A percentile compares a stretch with the other conserved stretches of the same genome.
These are phyloP conservation scores for Petrophora chlorosata DNA, from an alignment of 2,888 invertebrate genomes.

Conservation along the genomic window DNA sequence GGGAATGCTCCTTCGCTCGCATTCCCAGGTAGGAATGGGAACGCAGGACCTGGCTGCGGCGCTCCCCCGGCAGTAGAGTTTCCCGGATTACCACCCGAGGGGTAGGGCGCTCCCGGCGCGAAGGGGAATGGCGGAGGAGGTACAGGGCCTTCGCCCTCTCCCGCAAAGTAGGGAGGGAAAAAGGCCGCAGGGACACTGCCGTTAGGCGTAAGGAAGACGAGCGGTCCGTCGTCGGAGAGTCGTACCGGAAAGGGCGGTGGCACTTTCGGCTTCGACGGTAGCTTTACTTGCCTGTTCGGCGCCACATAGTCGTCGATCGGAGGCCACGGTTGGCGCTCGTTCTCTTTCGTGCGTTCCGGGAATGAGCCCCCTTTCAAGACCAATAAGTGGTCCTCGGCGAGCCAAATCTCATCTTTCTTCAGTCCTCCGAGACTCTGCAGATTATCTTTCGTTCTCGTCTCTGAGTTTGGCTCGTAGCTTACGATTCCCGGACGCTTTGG, in stretches of 20 bases:
- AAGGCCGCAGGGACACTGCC: slow-evolving; percentile 88
- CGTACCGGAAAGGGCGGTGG: slow-evolving; percentile 97
- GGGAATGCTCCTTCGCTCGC: slow-evolving; percentile 82
- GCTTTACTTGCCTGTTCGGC: slow-evolving; percentile 92
- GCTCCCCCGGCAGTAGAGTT: slow-evolving; percentile 87
- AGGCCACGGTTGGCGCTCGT: slow-evolving; percentile 85
- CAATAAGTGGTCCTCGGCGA: slow-evolving; percentile 93
- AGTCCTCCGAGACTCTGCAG: slow-evolving; percentile 91
- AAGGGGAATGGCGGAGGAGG: slow-evolving; percentile 83
- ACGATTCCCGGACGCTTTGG: slow-evolving; percentile 91
- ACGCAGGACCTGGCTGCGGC: slow-evolving; percentile 85
- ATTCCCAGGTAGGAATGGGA: slow-evolving; percentile 85
- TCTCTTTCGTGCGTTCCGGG: slow-evolving; percentile 80
- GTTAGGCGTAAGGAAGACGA: slow-evolving; percentile 93
- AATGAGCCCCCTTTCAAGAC: slow-evolving; percentile 92
- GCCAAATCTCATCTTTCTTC: slow-evolving; percentile 93
- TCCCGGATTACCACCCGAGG: slow-evolving; percentile 85
- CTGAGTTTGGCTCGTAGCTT: slow-evolving; percentile 91
- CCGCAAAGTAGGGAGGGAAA: slow-evolving; percentile 87
- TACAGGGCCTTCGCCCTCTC: slow-evolving; percentile 83
- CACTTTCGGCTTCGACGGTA: slow-evolving; percentile 91
- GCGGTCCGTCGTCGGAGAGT: slow-evolving; percentile 92
- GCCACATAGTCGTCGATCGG: slow-evolving; percentile 94
- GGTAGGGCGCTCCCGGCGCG: slow-evolving; percentile 82
- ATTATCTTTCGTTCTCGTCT: slow-evolving; percentile 90